Evolutionary conservation across 1,140 invertebrate genomes (phyloP).

Genomic region (Chymomyza costata): DNA sequence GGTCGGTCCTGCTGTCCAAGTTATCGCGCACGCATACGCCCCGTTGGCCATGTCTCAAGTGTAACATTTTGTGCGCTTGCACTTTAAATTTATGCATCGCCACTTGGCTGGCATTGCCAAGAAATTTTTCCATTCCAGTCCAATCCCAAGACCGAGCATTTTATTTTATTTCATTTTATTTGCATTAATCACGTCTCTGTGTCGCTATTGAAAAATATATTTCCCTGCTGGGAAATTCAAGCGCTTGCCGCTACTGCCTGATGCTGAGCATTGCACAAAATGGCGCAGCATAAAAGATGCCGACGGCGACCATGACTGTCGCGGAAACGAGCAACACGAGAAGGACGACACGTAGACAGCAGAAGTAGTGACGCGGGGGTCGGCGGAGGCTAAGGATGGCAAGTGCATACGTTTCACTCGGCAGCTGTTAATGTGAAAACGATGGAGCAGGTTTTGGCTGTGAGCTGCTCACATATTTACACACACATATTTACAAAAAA

Average conservation of each 20-base stretch:
- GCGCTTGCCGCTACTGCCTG: conserved; percentile 6
- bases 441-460: conserved; percentile 67
- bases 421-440: conserved; percentile 68
- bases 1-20: too few relatives aligned
- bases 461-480: background rate
- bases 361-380: background rate
- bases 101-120: conserved; percentile 33
- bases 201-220: conserved; percentile 73
- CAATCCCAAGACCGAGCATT: too few relatives aligned
- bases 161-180: conserved; percentile 67
- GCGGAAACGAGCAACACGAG: conserved; percentile 2
- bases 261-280: conserved; percentile 12
- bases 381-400: conserved; percentile 22
- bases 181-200: conserved; percentile 70
- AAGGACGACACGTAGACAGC: conserved; percentile 26
- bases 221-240: conserved; percentile 69
- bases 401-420: conserved; percentile 67
- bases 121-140: too few relatives aligned
- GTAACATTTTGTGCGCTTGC: conserved; percentile 57
- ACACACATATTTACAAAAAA: conserved; percentile 8
- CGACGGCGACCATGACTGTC: too few relatives aligned
- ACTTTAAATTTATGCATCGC: conserved; percentile 62
- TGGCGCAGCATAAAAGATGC: too few relatives aligned
- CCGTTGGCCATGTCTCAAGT: conserved; percentile 51
- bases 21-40: background rate